phyloP scores from a whole-genome alignment of 2,797 vertebrate species.

The Anomalospiza imberbis region DNA sequence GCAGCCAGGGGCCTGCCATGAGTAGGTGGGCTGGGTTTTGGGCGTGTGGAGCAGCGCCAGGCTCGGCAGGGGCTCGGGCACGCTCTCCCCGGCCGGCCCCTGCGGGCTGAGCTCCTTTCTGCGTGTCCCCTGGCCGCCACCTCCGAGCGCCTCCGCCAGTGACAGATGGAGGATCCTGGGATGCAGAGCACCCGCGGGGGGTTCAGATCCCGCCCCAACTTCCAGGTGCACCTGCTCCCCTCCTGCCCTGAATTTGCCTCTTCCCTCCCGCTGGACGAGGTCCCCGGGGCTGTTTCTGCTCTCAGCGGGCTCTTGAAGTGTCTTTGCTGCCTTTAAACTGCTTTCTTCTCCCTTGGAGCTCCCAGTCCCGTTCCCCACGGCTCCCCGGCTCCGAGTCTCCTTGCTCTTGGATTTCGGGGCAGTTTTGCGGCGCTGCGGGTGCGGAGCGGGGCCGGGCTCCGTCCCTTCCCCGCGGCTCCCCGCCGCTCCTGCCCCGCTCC shows the following conservation, averaged over 20 bases:
- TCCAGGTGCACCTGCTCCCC: not conserved
- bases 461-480: not conserved
- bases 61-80: not conserved
- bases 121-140: not conserved
- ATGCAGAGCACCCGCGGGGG: not conserved
- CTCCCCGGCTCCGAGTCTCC: accelerated
- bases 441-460: not conserved
- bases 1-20: too few species aligned
- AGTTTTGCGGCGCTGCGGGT: accelerated
- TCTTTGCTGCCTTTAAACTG: not conserved
- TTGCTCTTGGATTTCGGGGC: accelerated
- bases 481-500: accelerated
- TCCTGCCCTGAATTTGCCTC: accelerated
- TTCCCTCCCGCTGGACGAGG: not conserved
- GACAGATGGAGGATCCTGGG: not conserved
- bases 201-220: not conserved
- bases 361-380: accelerated
- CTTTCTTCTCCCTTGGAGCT: not conserved
- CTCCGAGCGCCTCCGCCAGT: not conserved
- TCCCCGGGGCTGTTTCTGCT: not conserved
- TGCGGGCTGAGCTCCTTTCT: not conserved
- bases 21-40: not conserved
- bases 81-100: not conserved
- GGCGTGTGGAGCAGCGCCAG: too few species aligned
- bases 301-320: accelerated